Conservation (phyloP, 2,888 invertebrate genomes). For the Parnassius apollo region DNA sequence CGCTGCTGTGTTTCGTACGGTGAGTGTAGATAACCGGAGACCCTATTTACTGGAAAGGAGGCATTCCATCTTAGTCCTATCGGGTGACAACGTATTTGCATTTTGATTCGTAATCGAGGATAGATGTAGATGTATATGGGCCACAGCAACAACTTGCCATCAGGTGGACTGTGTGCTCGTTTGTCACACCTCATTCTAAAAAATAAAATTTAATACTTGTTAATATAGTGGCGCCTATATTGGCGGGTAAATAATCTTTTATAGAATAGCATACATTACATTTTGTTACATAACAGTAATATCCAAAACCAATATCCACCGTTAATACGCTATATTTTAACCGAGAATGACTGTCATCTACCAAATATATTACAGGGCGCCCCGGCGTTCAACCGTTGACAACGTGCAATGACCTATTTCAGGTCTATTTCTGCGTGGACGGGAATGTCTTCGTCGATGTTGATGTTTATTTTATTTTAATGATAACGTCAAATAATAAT, state of each 20-base stretch:
- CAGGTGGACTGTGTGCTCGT: too few relatives aligned
- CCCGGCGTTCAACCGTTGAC: slow-evolving; percentile 24
- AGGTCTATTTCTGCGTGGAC: slow-evolving; percentile 33
- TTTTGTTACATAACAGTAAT: slow-evolving; percentile 4
- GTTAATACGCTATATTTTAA: slow-evolving; percentile 25
- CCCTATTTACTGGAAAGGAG: too few relatives aligned
- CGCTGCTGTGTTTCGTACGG: too few relatives aligned
- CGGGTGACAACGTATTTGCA: too few relatives aligned
- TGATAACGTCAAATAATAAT: slow-evolving; percentile 23
- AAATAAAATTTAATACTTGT: too few relatives aligned
- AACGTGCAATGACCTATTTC: slow-evolving; percentile 35
- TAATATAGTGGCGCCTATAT: too few relatives aligned
- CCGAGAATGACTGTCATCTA: slow-evolving; percentile 25
- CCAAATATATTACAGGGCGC: slow-evolving; percentile 27
- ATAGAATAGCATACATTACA: not conserved
- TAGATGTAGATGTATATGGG: too few relatives aligned
- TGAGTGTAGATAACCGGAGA: too few relatives aligned
- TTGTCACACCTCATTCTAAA: too few relatives aligned
- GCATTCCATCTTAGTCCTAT: too few relatives aligned
- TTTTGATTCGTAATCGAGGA: too few relatives aligned
- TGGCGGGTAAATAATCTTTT: not conserved
- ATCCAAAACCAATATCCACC: slow-evolving; percentile 24
- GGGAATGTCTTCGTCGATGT: slow-evolving; percentile 24
- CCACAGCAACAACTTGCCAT: too few relatives aligned
- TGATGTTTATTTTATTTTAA: slow-evolving; percentile 26